Evolutionary conservation across 2,888 invertebrate genomes (phyloP).

Genomic region (Saturnia japonica): DNA sequence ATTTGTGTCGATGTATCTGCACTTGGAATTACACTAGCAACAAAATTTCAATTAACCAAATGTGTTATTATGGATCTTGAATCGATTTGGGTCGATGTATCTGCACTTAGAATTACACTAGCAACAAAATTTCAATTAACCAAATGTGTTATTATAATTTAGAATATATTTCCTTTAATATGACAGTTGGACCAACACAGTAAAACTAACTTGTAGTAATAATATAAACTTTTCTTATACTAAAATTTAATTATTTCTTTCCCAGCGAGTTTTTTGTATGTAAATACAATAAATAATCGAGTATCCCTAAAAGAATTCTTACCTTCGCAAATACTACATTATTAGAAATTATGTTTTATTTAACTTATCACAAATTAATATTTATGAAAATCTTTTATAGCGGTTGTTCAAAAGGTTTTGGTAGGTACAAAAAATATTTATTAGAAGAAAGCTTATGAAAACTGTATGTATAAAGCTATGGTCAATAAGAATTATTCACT

Average conservation of each 20-base stretch:
- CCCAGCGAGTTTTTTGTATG: background rate
- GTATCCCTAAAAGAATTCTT: no score
- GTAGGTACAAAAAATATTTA: slow-evolving; percentile 44
- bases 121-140: no score
- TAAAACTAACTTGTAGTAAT: background rate
- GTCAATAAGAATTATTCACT: background rate
- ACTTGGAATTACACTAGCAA: no score
- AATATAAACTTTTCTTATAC: background rate
- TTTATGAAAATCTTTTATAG: slow-evolving; percentile 42
- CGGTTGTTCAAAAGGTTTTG: slow-evolving; percentile 42
- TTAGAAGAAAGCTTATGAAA: slow-evolving; percentile 48
- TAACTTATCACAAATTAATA: slow-evolving; percentile 39
- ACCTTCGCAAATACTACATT: background rate
- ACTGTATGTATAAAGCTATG: slow-evolving; percentile 30
- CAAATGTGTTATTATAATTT: no score
- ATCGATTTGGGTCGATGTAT: no score
- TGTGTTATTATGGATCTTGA: no score
- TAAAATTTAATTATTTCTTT: background rate
- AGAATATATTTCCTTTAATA: no score
- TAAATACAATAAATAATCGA: no score
- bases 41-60: no score
- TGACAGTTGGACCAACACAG: background rate
- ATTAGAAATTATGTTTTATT: background rate
- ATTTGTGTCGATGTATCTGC: no score
- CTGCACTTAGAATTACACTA: no score